Percentiles rank a stretch among this genome's conserved stretches.
phyloP scores from a whole-genome alignment of 2,797 vertebrate genomes.

The Craterocephalus amniculus region DNA sequence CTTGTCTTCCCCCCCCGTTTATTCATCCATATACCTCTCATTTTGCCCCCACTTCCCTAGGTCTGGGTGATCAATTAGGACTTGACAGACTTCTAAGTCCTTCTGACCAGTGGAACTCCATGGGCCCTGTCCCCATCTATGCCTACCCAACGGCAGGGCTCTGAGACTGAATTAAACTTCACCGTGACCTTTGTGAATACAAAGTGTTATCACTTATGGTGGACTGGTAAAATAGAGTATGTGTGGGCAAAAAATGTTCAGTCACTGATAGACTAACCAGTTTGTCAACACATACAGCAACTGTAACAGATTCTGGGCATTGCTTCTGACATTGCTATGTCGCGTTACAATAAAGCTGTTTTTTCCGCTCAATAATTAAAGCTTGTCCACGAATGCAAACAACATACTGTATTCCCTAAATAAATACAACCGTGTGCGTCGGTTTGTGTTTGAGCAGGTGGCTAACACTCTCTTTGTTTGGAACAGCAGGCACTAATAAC shows the following conservation, averaged over 20 bases:
- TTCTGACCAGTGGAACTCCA: slow-evolving; percentile 83
- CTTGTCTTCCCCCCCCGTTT: slow-evolving; percentile 50
- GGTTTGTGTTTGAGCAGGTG: slow-evolving; percentile 53
- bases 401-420: slow-evolving; percentile 36
- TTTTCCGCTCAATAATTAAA: slow-evolving; percentile 27
- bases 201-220: slow-evolving; percentile 46
- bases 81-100: slow-evolving; percentile 82
- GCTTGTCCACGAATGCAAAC: slow-evolving; percentile 54
- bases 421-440: slow-evolving; percentile 26
- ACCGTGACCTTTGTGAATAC: slow-evolving; percentile 53
- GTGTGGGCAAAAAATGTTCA: slow-evolving; percentile 41
- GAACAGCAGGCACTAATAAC: slow-evolving; percentile 77
- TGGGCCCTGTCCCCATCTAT: slow-evolving; percentile 81
- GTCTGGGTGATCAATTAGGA: slow-evolving; percentile 90
- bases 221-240: slow-evolving; percentile 55
- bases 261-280: slow-evolving; percentile 41
- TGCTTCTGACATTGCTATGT: slow-evolving; percentile 50
- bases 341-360: slow-evolving; percentile 30
- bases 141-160: slow-evolving; percentile 85
- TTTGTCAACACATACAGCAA: slow-evolving; percentile 37
- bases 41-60: slow-evolving; percentile 59
- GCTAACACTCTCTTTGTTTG: slow-evolving; percentile 69
- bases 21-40: slow-evolving; percentile 53
- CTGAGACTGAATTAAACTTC: slow-evolving; percentile 64
- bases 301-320: slow-evolving; percentile 31